phyloP scores from a whole-genome alignment of 2,888 invertebrate genomes.

The Hedychridium roseum region DNA sequence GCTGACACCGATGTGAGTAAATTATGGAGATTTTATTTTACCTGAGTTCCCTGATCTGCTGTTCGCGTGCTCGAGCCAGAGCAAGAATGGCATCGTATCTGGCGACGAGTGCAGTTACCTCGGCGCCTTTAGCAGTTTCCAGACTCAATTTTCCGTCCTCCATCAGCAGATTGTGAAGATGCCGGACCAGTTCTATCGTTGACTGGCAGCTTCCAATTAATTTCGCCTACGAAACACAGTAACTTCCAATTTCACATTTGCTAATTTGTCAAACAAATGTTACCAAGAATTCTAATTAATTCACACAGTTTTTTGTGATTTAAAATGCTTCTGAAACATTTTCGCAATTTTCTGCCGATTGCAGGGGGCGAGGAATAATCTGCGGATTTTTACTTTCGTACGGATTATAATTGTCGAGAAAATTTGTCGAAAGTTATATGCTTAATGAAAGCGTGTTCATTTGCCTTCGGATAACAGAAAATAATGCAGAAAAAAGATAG shows the following conservation, averaged over 20 bases:
- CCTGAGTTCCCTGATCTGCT: slow-evolving; percentile 82
- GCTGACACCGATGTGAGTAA: not conserved
- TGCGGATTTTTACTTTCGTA: no score
- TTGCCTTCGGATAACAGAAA: no score
- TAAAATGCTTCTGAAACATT: no score
- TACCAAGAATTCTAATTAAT: no score
- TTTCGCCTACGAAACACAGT: slow-evolving; percentile 66
- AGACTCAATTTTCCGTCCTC: slow-evolving; percentile 77
- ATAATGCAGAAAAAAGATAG: no score
- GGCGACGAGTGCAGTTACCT: slow-evolving; percentile 72
- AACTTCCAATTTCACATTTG: not conserved
- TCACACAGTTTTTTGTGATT: no score
- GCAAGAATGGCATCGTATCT: slow-evolving; percentile 75
- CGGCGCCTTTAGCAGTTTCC: slow-evolving; percentile 72
- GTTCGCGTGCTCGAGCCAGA: slow-evolving; percentile 77
- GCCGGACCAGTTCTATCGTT: slow-evolving; percentile 81
- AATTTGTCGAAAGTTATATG: no score
- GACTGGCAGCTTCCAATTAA: slow-evolving; percentile 81
- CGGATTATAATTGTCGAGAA: no score
- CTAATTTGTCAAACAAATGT: no score
- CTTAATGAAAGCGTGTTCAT: no score
- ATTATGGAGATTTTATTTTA: slow-evolving; percentile 64
- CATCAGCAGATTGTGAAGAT: slow-evolving; percentile 77
- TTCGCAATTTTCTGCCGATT: no score
- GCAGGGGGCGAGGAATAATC: no score